phyloP scores from a whole-genome alignment of 2,113 vertebrate genomes.

The Melanotaenia duboulayi region DNA sequence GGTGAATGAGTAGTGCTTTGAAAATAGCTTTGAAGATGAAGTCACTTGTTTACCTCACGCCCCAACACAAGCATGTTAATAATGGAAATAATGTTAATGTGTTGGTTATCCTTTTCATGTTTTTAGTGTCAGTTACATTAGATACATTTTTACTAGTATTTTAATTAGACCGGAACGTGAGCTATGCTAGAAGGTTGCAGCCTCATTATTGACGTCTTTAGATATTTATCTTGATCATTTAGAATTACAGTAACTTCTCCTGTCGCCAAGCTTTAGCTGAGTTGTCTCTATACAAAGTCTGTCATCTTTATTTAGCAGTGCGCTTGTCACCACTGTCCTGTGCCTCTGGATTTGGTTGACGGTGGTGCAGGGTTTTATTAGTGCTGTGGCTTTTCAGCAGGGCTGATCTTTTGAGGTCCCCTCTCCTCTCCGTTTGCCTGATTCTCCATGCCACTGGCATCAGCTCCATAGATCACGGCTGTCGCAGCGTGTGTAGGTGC shows the following conservation, averaged over 20 bases:
- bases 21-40: slow-evolving; percentile 53
- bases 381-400: slow-evolving; percentile 51
- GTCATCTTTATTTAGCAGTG: slow-evolving; percentile 64
- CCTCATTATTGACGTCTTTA: slow-evolving; percentile 14
- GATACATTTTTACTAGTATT: neutral
- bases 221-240: slow-evolving; percentile 36
- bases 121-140: too few relatives aligned
- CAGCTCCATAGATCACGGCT: slow-evolving; percentile 85
- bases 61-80: slow-evolving; percentile 9
- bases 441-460: slow-evolving; percentile 80
- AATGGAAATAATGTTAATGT: neutral
- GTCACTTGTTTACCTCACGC: slow-evolving; percentile 24
- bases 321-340: slow-evolving; percentile 37
- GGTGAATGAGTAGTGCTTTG: slow-evolving; percentile 49
- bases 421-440: slow-evolving; percentile 57
- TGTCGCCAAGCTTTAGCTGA: slow-evolving; percentile 32
- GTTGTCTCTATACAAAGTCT: slow-evolving; percentile 53
- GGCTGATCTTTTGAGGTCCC: slow-evolving; percentile 65
- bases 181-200: neutral
- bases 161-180: neutral
- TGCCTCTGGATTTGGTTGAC: slow-evolving; percentile 55
- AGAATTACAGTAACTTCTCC: slow-evolving; percentile 21
- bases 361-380: slow-evolving; percentile 41
- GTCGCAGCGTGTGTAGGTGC: slow-evolving; percentile 84
- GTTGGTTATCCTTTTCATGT: neutral